These are phyloP conservation scores for human (Homo sapiens) DNA, from an alignment of 2,113 vertebrate species.

Conservation along the genomic window DNA sequence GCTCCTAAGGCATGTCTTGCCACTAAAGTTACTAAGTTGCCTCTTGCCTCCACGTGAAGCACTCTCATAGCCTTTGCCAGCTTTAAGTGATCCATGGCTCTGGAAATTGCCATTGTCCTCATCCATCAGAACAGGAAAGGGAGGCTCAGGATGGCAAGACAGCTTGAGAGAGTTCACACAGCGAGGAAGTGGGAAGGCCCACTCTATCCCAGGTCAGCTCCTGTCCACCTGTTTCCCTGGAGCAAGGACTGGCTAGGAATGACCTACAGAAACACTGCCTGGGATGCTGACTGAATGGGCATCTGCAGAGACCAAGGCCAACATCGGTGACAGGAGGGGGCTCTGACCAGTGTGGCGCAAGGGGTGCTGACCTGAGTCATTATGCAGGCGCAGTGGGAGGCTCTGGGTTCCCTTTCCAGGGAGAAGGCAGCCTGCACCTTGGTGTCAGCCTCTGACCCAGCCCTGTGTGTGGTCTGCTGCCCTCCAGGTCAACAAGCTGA, in stretches of 20 bases:
- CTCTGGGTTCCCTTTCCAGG: background rate
- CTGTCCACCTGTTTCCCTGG: background rate
- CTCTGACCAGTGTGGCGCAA: background rate
- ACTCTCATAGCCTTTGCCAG: background rate
- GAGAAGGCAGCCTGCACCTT: background rate
- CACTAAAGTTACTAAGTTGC: accelerated
- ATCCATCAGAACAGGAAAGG: background rate
- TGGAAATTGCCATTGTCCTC: background rate
- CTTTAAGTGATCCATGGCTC: background rate
- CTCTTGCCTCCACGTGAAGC: background rate
- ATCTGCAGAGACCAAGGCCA: background rate
- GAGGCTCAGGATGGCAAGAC: background rate
- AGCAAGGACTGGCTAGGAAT: background rate
- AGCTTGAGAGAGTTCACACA: background rate
- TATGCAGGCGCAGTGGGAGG: background rate
- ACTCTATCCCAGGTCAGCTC: background rate
- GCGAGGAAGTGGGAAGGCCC: background rate
- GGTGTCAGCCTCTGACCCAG: background rate
- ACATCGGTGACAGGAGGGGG: background rate
- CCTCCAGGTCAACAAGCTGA: conserved; percentile 94
- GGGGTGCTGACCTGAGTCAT: background rate
- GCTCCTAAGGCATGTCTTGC: background rate
- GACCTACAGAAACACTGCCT: background rate
- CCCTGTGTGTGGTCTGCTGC: background rate
- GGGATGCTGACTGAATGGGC: background rate